Percentiles rank a stretch among this genome's conserved stretches.
phyloP scores from a whole-genome alignment of 2,113 vertebrate species.

The Colossoma macropomum region DNA sequence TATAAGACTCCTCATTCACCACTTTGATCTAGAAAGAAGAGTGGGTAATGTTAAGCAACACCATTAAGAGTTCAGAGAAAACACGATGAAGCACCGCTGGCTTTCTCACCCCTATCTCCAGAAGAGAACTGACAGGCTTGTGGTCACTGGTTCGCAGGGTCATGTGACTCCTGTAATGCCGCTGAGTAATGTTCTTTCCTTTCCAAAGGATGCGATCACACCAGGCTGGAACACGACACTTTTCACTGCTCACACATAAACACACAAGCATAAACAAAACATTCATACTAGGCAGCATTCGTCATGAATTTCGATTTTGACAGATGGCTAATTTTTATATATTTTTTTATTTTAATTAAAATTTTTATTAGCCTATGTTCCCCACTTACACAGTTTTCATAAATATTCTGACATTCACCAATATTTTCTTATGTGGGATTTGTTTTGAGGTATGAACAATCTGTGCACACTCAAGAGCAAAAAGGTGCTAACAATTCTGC shows the following conservation, averaged over 20 bases:
- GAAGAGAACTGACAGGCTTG: conserved; percentile 93
- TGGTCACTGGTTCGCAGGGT: conserved; percentile 92
- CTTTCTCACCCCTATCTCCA: conserved; percentile 86
- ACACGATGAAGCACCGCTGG: neutral
- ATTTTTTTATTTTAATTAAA: no score
- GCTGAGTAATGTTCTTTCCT: conserved; percentile 86
- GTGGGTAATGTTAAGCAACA: neutral
- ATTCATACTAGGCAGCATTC: neutral
- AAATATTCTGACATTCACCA: no score
- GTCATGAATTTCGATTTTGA: no score
- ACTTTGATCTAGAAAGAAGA: conserved; percentile 84
- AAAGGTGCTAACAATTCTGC: no score
- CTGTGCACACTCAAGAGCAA: no score
- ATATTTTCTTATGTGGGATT: no score
- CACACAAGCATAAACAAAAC: neutral
- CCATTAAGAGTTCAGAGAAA: neutral
- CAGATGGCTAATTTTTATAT: no score
- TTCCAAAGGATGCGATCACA: conserved; percentile 95
- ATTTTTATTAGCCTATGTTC: no score
- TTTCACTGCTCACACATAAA: conserved; percentile 81
- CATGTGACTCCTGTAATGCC: conserved; percentile 93
- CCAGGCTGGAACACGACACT: conserved; percentile 93
- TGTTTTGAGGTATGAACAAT: no score
- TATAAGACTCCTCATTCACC: conserved; percentile 84
- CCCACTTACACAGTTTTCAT: no score